Evolutionary conservation across 2,797 vertebrate species (phyloP).

Genomic region (Cyprinella venusta): DNA sequence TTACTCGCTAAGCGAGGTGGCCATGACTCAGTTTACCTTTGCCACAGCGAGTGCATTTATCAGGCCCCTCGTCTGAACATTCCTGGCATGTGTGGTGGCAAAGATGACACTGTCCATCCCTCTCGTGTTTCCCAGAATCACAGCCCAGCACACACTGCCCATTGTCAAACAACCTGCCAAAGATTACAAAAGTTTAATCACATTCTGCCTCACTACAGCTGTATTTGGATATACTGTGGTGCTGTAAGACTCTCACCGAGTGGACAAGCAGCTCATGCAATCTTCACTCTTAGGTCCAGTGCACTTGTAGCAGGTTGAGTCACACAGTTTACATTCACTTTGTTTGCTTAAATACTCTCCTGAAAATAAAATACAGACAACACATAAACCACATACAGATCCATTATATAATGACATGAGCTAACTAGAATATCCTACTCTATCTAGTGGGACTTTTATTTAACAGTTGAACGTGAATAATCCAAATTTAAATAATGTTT

Average conservation of each 20-base stretch:
- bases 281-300: constrained; percentile 79
- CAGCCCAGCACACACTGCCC: constrained; percentile 81
- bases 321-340: constrained; percentile 80
- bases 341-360: constrained; percentile 80
- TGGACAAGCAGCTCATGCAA: constrained; percentile 80
- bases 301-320: constrained; percentile 83
- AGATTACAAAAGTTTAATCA: not conserved
- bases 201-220: not conserved
- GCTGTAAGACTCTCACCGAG: constrained; percentile 69
- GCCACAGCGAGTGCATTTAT: constrained; percentile 85
- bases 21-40: constrained; percentile 76
- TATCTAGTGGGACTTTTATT: not conserved
- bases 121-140: constrained; percentile 77
- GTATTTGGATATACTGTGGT: not conserved
- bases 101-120: constrained; percentile 76
- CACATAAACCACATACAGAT: not conserved
- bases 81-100: constrained; percentile 89
- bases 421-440: not conserved
- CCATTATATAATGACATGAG: too few relatives aligned
- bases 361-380: constrained; percentile 65
- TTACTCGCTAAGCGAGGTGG: not conserved
- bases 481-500: not conserved
- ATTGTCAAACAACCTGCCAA: constrained; percentile 81
- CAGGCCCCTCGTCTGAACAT: constrained; percentile 83
- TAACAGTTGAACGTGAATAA: not conserved